A percentile compares a stretch with the other conserved stretches of the same genome.
These are phyloP conservation scores for Cephus pulcher DNA, from an alignment of 2,888 invertebrate species.

Conservation along the genomic window DNA sequence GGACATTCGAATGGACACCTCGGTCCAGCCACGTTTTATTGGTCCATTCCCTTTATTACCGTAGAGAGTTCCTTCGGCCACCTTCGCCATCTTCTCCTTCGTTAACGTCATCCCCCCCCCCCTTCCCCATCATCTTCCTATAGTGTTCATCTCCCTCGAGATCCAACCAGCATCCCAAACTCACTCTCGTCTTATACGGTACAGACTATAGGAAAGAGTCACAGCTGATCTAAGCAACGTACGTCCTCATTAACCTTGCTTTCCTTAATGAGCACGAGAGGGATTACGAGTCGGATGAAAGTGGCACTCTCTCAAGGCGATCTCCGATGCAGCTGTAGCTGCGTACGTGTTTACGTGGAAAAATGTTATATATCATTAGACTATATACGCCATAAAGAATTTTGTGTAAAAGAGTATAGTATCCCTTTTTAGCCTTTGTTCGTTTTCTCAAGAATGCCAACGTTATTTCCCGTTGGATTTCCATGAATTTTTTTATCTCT, in stretches of 20 bases:
- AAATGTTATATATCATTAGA: constrained; percentile 21
- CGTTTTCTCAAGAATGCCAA: background rate
- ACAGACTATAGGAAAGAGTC: background rate
- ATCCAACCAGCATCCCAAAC: background rate
- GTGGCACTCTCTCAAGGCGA: constrained; percentile 47
- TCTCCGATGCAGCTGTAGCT: constrained; percentile 29
- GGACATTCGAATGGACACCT: constrained; percentile 56
- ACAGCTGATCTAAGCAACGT: background rate
- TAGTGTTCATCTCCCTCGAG: background rate
- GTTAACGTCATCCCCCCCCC: background rate
- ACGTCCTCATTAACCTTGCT: constrained; percentile 54
- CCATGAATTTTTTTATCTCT: background rate
- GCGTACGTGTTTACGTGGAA: constrained; percentile 60
- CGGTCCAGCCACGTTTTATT: constrained; percentile 43
- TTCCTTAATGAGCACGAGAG: constrained; percentile 60
- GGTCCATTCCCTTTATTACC: constrained; percentile 50
- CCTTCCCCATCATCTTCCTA: background rate
- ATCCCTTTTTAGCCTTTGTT: background rate
- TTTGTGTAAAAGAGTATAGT: background rate
- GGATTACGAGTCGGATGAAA: constrained; percentile 60
- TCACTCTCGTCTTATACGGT: background rate
- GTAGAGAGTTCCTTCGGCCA: constrained; percentile 27
- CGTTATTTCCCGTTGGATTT: background rate
- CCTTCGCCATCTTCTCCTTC: background rate
- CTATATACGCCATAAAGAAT: constrained; percentile 20